Conservation (phyloP, 2,797 vertebrate genomes). For the Cynodonichthys magdalenae region DNA sequence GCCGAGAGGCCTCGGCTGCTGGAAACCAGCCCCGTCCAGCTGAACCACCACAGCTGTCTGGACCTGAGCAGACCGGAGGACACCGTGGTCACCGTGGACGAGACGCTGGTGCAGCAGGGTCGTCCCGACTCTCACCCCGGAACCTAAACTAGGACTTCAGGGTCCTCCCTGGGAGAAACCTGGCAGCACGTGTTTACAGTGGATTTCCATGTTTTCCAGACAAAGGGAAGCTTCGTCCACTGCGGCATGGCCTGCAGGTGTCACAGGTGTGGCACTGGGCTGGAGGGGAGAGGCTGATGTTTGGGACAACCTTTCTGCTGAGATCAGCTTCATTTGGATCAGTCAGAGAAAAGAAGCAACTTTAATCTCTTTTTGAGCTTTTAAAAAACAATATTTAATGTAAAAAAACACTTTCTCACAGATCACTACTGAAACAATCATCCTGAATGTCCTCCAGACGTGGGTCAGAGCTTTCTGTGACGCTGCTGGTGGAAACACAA, state of each 20-base stretch:
- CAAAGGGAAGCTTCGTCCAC: conserved; percentile 43
- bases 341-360: too few relatives aligned
- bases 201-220: conserved; percentile 46
- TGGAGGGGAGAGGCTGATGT: conserved; percentile 11
- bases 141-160: conserved; percentile 11
- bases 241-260: conserved; percentile 44
- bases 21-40: conserved; percentile 65
- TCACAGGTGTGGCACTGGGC: conserved; percentile 20
- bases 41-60: conserved; percentile 59
- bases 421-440: too few relatives aligned
- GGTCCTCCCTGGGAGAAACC: conserved; percentile 18
- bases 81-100: conserved; percentile 81
- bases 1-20: conserved; percentile 56
- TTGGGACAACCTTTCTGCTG: conserved; percentile 12
- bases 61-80: conserved; percentile 69
- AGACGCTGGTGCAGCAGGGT: conserved; percentile 65
- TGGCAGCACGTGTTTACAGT: conserved; percentile 46
- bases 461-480: too few relatives aligned
- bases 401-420: too few relatives aligned
- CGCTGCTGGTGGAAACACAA: conserved; percentile 12
- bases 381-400: too few relatives aligned
- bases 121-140: conserved; percentile 73
- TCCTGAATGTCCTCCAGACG: too few relatives aligned
- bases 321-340: not conserved
- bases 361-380: too few relatives aligned